These are phyloP conservation scores for Laupala kohalensis DNA, from an alignment of 1,140 invertebrate genomes.

Conservation along the genomic window DNA sequence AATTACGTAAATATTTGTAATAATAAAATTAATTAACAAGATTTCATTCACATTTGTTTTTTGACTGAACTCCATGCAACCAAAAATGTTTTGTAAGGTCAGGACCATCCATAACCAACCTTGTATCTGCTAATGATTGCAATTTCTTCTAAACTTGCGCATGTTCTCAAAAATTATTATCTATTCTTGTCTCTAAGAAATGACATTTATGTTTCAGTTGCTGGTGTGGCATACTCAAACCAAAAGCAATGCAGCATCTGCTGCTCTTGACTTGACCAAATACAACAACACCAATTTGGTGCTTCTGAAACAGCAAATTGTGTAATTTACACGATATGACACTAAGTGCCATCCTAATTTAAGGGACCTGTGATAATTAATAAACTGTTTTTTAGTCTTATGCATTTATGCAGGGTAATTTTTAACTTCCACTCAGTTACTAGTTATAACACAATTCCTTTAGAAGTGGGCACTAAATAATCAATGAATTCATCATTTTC, in stretches of 20 bases:
- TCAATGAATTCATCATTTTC: neutral
- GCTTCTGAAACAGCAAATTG: constrained; percentile 34
- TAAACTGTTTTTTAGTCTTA: neutral
- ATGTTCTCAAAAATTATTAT: no score
- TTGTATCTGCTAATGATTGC: no score
- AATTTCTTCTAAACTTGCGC: no score
- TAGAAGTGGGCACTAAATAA: neutral
- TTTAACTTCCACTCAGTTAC: neutral
- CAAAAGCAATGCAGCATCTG: constrained; percentile 55
- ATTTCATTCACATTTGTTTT: no score
- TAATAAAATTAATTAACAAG: no score
- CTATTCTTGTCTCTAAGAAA: no score
- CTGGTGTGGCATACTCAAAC: constrained; percentile 82
- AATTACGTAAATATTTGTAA: no score
- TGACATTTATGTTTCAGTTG: constrained; percentile 47
- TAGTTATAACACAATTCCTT: neutral
- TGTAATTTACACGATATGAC: constrained; percentile 19
- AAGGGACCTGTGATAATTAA: neutral
- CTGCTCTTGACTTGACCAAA: constrained; percentile 38
- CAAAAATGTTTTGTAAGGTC: no score
- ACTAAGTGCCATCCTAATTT: neutral
- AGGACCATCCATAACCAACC: no score
- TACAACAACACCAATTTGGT: constrained; percentile 50
- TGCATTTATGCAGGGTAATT: neutral
- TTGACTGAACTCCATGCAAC: no score